These are phyloP conservation scores for Esox niger DNA, from an alignment of 2,113 vertebrate species.

Conservation along the genomic window DNA sequence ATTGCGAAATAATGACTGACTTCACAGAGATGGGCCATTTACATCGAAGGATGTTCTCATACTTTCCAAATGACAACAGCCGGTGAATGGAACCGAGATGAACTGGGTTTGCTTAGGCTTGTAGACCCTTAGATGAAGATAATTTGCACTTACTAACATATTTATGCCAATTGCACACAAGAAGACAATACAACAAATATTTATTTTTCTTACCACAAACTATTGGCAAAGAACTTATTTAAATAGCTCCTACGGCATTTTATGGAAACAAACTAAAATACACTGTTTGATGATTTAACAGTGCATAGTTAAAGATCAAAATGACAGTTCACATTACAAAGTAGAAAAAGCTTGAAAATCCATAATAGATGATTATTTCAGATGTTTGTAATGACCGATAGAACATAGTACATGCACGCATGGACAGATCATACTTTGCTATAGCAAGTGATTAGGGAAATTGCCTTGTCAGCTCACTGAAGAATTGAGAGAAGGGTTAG, in stretches of 20 bases:
- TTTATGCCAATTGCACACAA: slow-evolving; percentile 30
- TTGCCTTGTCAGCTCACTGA: neutral
- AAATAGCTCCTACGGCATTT: slow-evolving; percentile 2
- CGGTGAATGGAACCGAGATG: slow-evolving; percentile 29
- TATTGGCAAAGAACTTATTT: slow-evolving; percentile 10
- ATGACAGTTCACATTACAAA: slow-evolving; percentile 12
- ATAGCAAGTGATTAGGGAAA: neutral
- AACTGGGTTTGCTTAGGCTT: neutral
- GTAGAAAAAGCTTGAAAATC: neutral
- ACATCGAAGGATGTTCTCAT: slow-evolving; percentile 30
- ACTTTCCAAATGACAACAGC: slow-evolving; percentile 46
- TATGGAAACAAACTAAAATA: neutral
- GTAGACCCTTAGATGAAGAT: slow-evolving; percentile 4
- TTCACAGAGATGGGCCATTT: slow-evolving; percentile 25
- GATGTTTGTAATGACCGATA: neutral
- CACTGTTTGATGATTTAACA: neutral
- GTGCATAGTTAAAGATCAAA: neutral
- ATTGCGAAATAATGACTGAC: slow-evolving; percentile 15
- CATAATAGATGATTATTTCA: neutral
- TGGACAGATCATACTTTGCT: neutral
- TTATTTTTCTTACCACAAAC: slow-evolving; percentile 25
- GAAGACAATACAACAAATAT: neutral
- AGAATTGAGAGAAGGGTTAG: neutral
- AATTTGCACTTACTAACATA: slow-evolving; percentile 16
- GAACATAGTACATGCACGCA: neutral